Base-by-base conservation (phyloP, 2,113 vertebrate species). In the Strix uralensis region DNA sequence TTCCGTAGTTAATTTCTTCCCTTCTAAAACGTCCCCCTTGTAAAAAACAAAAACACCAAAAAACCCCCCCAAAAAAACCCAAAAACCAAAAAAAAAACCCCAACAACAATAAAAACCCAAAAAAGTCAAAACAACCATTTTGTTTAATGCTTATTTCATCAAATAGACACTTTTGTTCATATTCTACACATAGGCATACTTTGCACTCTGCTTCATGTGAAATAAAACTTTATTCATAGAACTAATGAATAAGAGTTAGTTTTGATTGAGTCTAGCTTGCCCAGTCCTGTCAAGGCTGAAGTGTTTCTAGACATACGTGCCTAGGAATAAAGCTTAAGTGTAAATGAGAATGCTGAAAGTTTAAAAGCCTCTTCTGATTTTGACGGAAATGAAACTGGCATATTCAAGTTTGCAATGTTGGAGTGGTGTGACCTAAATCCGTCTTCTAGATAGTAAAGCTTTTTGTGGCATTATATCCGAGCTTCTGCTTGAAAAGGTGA, bases 41-140 rank as follows among this genome's bases (percentile, higher is more conserved):
- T 38, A 61, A 32, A 25, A 32, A 58, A 49, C 36, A 36, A 36
- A 36, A 36, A 36, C 36, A 36, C 36, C 36, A 36, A 36, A 36
- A 36, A 36, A 36, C 36, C 36, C 36, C 36, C 36, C 36, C 25
- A 18, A 11, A 38, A 42, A 23, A 40, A 5, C 40, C 38, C 36
- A 15, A 47, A 34, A 36, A 36, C 36, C 11, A 21, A 66, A 6
- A 67, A 32, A 23, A 40, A 40, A 63, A 17, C 25, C 34, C 21
- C 40, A 40, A 42, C 40, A 7, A 29, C 40, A 42, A 14, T 19
- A 66, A 52, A 52, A 27, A 36, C 13, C 17, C 27, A 25, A 69
- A 13, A 51, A 26, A 20, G 11, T 18, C 34, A 13, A 5, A 1
- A 8, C 3, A 11, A 1, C 7, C 15, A 20, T 26, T 54, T 59